Conservation (phyloP, 2,888 invertebrate species). For the Antheraea yamamai region DNA sequence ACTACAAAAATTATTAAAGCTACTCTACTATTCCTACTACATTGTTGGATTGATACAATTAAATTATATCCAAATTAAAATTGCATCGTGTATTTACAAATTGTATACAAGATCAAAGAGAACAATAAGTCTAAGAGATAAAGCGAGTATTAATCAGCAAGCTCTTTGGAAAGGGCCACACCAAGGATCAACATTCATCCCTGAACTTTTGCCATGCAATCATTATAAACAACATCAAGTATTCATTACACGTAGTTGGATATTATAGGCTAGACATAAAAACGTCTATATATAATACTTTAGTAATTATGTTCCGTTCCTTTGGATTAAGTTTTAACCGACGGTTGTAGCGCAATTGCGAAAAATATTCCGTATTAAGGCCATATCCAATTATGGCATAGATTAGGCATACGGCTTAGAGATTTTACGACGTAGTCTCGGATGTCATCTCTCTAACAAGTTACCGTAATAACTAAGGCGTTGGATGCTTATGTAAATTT, state of each 20-base stretch:
- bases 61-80: background rate
- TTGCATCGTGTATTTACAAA: background rate
- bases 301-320: constrained; percentile 1
- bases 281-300: background rate
- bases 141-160: background rate
- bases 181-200: constrained; percentile 15
- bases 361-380: constrained; percentile 16
- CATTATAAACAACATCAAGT: constrained; percentile 14
- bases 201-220: constrained; percentile 16
- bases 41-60: background rate
- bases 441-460: constrained; percentile 9
- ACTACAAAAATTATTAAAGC: background rate
- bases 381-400: background rate
- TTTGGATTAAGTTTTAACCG: background rate
- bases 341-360: background rate
- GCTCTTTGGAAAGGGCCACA: constrained; percentile 12
- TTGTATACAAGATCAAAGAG: background rate
- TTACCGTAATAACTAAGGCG: constrained; percentile 32
- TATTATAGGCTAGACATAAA: constrained; percentile 14
- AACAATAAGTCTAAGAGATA: background rate
- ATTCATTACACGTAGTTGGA: constrained; percentile 7
- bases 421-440: constrained; percentile 19
- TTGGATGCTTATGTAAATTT: constrained; percentile 36
- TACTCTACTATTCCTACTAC: background rate
- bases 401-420: constrained; percentile 20